These are phyloP conservation scores for Drosophila melanosoma DNA, from an alignment of 2,888 invertebrate genomes.

Conservation along the genomic window DNA sequence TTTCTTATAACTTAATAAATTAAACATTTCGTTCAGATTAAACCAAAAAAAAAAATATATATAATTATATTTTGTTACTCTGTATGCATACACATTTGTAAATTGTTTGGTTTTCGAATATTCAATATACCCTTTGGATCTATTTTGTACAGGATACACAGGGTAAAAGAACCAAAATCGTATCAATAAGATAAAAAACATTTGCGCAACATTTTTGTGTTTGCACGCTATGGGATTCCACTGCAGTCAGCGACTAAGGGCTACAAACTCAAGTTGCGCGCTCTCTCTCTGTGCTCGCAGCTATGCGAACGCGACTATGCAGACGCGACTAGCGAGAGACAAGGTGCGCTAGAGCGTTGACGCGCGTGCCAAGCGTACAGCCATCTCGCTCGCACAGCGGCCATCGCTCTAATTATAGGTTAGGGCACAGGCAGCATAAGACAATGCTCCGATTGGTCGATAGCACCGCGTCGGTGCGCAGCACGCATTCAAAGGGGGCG, in stretches of 20 bases:
- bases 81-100: neutral
- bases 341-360: slow-evolving; percentile 42
- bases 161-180: slow-evolving; percentile 10
- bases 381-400: slow-evolving; percentile 75
- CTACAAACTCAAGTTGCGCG: neutral
- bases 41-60: neutral
- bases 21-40: too few relatives aligned
- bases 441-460: slow-evolving; percentile 76
- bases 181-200: slow-evolving; percentile 26
- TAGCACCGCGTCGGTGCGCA: slow-evolving; percentile 28
- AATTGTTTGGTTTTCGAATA: neutral
- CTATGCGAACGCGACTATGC: slow-evolving; percentile 5
- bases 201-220: slow-evolving; percentile 41
- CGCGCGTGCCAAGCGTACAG: slow-evolving; percentile 38
- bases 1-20: neutral
- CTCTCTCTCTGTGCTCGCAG: slow-evolving; percentile 1
- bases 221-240: slow-evolving; percentile 50
- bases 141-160: slow-evolving; percentile 9
- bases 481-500: slow-evolving; percentile 70
- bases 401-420: slow-evolving; percentile 85
- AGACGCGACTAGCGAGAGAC: slow-evolving; percentile 38
- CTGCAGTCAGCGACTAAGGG: slow-evolving; percentile 36
- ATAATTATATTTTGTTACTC: too few relatives aligned
- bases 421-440: slow-evolving; percentile 53
- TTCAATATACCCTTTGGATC: neutral